A percentile compares a stretch with the other conserved stretches of the same genome.
These are phyloP conservation scores for Dendrolimus pini DNA, from an alignment of 2,888 invertebrate genomes.

Conservation along the genomic window DNA sequence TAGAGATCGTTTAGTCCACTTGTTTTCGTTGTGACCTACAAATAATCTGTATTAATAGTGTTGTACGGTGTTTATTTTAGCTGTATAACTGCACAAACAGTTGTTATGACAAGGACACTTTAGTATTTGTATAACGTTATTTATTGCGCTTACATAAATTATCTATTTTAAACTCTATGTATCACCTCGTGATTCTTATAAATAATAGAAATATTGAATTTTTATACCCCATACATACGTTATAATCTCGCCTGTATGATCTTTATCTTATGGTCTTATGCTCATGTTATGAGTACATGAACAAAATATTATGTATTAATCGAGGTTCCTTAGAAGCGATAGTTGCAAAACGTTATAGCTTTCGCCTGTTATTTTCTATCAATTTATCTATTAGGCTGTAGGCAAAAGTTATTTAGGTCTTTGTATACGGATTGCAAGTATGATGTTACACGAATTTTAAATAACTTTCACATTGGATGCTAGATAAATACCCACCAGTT, in stretches of 20 bases:
- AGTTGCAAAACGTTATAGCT: too few species aligned
- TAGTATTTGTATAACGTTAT: background rate
- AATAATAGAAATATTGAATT: background rate
- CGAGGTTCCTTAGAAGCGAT: too few species aligned
- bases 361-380: too few species aligned
- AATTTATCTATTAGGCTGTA: too few species aligned
- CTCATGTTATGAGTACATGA: too few species aligned
- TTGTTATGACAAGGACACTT: background rate
- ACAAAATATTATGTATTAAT: too few species aligned
- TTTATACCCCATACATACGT: too few species aligned
- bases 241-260: too few species aligned
- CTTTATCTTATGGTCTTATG: too few species aligned
- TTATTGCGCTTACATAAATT: background rate
- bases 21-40: background rate
- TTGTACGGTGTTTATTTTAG: background rate
- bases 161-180: conserved; percentile 1
- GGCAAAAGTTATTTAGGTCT: too few species aligned
- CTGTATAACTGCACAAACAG: background rate
- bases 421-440: too few species aligned
- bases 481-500: conserved; percentile 1
- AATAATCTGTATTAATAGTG: background rate
- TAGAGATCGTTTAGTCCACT: background rate
- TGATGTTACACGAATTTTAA: too few species aligned
- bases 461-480: background rate
- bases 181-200: conserved; percentile 1